A percentile compares a stretch with the other conserved stretches of the same genome.
phyloP scores from a whole-genome alignment of 2,797 vertebrate genomes.

The Tadarida brasiliensis region DNA sequence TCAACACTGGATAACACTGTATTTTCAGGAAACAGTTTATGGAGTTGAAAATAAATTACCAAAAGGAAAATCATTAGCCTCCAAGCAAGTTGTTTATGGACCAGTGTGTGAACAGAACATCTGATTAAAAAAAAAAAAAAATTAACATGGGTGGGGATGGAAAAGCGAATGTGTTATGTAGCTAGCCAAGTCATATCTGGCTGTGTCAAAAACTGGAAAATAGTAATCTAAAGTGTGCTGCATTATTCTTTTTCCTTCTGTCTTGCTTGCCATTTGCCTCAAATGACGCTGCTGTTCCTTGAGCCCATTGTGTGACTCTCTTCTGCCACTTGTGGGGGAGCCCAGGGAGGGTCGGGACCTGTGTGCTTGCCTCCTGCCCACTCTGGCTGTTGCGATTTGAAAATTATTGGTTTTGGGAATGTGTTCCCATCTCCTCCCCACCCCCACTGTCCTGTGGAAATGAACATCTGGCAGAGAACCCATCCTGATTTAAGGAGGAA shows the following conservation, averaged over 20 bases:
- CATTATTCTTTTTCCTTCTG: neutral
- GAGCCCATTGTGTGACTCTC: neutral
- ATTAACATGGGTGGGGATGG: constrained; percentile 57
- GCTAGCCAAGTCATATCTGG: constrained; percentile 68
- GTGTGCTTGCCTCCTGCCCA: neutral
- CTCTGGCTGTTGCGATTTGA: neutral
- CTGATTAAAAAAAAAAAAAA: constrained; percentile 51
- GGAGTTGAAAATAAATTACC: neutral
- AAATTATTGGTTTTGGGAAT: neutral
- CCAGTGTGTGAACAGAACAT: constrained; percentile 42
- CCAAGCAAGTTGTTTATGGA: constrained; percentile 40
- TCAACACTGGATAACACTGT: neutral
- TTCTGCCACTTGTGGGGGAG: neutral
- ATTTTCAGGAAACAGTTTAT: neutral
- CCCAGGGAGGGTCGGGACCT: neutral
- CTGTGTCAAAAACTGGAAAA: constrained; percentile 53
- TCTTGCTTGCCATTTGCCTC: neutral
- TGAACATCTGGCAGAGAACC: constrained; percentile 75
- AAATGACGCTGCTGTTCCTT: neutral
- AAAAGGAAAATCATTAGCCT: neutral
- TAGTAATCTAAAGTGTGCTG: neutral
- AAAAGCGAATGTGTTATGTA: constrained; percentile 57
- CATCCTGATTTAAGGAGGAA: constrained; percentile 62
- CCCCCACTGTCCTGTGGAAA: neutral
- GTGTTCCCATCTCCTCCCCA: neutral